phyloP scores from a whole-genome alignment of 2,113 vertebrate genomes.

The Ardeotis arabs region DNA sequence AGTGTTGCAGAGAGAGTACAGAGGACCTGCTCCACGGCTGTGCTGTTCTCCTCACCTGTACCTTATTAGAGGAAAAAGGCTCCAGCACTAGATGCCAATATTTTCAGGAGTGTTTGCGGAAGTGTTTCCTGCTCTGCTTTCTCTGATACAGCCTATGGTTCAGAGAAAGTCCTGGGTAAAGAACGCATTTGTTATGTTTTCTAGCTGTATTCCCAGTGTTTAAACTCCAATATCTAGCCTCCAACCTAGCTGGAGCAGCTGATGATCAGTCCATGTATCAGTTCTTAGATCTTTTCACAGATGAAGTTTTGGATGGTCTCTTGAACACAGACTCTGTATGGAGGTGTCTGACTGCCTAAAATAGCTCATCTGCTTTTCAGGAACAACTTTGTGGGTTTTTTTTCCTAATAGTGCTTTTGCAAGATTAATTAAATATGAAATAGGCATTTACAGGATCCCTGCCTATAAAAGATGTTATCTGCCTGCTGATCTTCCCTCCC shows the following conservation, averaged over 20 bases:
- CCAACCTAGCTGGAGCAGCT: background rate
- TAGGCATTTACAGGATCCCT: background rate
- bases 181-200: background rate
- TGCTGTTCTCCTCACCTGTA: background rate
- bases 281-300: background rate
- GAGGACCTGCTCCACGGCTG: background rate
- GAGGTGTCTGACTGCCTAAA: background rate
- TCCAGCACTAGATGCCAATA: background rate
- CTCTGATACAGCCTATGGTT: background rate
- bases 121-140: constrained; percentile 10
- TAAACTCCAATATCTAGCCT: background rate
- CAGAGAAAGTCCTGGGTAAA: background rate
- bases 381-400: background rate
- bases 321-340: background rate
- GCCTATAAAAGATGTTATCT: background rate
- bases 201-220: background rate
- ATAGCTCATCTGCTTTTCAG: background rate
- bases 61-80: background rate
- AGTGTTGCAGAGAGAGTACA: background rate
- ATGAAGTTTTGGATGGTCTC: background rate
- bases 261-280: background rate
- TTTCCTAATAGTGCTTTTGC: background rate
- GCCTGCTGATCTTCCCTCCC: background rate
- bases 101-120: background rate
- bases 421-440: constrained; percentile 23